phyloP scores from a whole-genome alignment of 2,113 vertebrate species.

The Cyphomyrus plagiostoma region DNA sequence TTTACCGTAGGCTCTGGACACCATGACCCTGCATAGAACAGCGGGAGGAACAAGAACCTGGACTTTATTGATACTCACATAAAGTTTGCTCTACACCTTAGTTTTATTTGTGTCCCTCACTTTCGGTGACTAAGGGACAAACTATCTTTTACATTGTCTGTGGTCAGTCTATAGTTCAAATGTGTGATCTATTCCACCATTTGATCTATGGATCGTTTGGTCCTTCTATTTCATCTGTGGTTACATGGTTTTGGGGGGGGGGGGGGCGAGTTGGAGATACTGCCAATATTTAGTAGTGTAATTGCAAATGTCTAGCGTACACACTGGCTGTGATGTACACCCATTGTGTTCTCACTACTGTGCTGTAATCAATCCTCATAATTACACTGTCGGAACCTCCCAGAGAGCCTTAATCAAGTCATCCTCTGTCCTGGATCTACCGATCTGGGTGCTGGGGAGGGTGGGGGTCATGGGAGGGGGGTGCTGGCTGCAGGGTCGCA shows the following conservation, averaged over 20 bases:
- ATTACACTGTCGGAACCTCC: constrained; percentile 49
- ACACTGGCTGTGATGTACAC: constrained; percentile 28
- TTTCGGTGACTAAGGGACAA: not conserved
- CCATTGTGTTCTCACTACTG: constrained; percentile 33
- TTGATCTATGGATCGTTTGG: not conserved
- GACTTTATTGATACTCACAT: not conserved
- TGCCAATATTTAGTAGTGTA: constrained; percentile 32
- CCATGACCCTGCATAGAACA: not conserved
- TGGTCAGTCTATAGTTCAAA: not conserved
- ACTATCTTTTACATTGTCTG: not conserved
- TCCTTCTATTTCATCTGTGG: not conserved
- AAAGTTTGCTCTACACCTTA: not conserved
- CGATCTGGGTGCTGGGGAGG: not conserved
- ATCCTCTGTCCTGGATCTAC: constrained; percentile 30
- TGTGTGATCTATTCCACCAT: not conserved
- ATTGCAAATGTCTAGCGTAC: constrained; percentile 32
- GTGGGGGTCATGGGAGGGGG: not conserved
- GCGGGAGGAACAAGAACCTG: not conserved
- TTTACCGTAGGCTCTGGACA: not conserved
- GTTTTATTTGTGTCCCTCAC: not conserved
- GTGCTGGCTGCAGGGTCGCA: not conserved
- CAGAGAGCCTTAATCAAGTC: constrained; percentile 49
- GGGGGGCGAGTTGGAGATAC: not conserved
- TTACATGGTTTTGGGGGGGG: not conserved
- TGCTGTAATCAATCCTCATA: constrained; percentile 53